Base-by-base conservation (phyloP, 1,140 invertebrate genomes). In the Coenobita brevimanus region DNA sequence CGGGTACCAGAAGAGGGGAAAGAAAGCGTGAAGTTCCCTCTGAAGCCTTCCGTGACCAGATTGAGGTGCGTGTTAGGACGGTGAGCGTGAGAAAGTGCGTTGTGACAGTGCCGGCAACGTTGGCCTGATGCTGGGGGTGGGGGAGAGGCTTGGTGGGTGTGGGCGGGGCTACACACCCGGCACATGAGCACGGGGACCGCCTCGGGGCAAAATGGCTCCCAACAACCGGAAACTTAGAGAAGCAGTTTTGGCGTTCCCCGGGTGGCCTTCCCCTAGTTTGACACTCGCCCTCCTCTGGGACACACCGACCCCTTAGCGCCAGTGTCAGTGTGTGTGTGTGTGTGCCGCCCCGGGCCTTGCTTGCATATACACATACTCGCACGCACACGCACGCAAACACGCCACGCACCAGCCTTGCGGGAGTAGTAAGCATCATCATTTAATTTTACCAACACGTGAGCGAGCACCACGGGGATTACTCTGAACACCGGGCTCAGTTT, bases 171-270 rank as follows among this genome's bases (percentile, higher is more conserved):
- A 69, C 50, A 79, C 60, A 69, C 15, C 13, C 84, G 84, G 85
- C 85, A 87, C 85, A 87, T 87, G 85, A 87, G 85, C 85, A 87
- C 76, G 76, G 85, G 85, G 85, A 81, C 46, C 76, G 85, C 85
- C 85, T 41, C 73, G 75, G 85, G 85, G 62, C 78, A 87, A 87
- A 87, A 87, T 87, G 85, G 85, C 85, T 87, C 84, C 85, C 85
- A 87, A 87, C 85, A 87, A 87, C 85, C 85, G 85, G 85, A 87
- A 87, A 87, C 85, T 87, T 80, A 87, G 85, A 80, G 85, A 87
- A 87, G 85, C 85, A 87, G 85, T 87, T 87, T 87, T 87, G 85
- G 85, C 85, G 85, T 87, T 87, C 85, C 85, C 85, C 43, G 85
- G 85, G 85, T 81, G 85, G 76, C 85, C 85, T 80, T 80, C 76